Base-by-base conservation (phyloP, 2,797 vertebrate species). In the Acridotheres tristis region DNA sequence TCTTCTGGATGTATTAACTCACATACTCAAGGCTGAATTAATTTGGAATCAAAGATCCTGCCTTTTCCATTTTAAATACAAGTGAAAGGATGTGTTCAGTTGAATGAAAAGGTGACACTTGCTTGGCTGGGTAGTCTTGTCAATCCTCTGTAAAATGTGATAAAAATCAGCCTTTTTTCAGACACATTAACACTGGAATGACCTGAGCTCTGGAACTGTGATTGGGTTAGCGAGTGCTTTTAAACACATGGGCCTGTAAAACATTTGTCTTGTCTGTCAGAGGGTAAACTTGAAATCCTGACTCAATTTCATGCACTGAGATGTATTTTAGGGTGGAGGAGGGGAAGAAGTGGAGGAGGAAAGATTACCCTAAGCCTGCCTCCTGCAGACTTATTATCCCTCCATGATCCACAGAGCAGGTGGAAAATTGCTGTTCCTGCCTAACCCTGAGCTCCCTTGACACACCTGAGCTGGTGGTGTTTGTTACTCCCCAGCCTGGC, bases 231-330 rank as follows among this genome's bases (percentile, higher is more conserved):
- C 22, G 50, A 5, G 30, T 47, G 36, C 65, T 36, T 86, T 58
- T 53, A 61, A 77, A 57, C 68, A 79, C 23, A n/a, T 2, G 0
- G 4, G 58, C 34, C 54, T 82, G 27, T 72, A 14, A 45, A 88
- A 72, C 13, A 6, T 55, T 21, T 43, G 6, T 66, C 14, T 54
- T 11, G 8, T 89, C 50, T 72, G 40, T 51, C 88, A 66, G 50
- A 72, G 36, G n/a, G 79, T 86, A 51, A 72, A 69, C 73, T 77
- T 86, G 62, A 89, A 88, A 90, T 88, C 58, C 76, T 86, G 91
- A 91, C 82, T 94, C 58, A 30, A 45, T 81, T 95, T 74, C 38
- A 43, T 84, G 45, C 72, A 50, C 62, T 42, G 73, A 83, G 58
- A 36, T 38, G 25, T 76, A 7, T 57, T 85, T 81, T 85, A 77